phyloP scores from a whole-genome alignment of 2,888 invertebrate species.

The Biston stratarius region DNA sequence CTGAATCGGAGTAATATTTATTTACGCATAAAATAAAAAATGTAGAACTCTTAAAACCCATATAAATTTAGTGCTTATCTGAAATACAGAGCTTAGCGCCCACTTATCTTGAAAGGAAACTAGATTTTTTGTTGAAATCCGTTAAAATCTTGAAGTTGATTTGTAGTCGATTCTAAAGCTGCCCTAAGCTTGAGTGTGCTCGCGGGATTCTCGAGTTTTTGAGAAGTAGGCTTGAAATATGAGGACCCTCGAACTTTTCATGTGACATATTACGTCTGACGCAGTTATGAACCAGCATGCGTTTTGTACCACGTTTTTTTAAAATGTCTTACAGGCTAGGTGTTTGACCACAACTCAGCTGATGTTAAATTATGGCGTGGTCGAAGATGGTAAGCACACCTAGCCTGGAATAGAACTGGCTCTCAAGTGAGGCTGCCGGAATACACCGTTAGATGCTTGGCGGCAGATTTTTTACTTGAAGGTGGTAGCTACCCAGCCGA shows the following conservation, averaged over 20 bases:
- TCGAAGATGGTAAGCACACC: too few relatives aligned
- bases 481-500: too few relatives aligned
- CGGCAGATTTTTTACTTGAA: too few relatives aligned
- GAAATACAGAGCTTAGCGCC: background rate
- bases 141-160: conserved; percentile 15
- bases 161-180: conserved; percentile 18
- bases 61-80: conserved; percentile 4
- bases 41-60: background rate
- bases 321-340: too few relatives aligned
- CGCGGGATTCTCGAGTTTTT: background rate
- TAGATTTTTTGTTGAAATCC: conserved; percentile 1
- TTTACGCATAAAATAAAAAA: too few relatives aligned
- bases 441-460: too few relatives aligned
- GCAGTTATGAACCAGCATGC: background rate
- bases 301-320: background rate
- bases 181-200: conserved; percentile 12
- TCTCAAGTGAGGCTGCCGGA: too few relatives aligned
- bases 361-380: too few relatives aligned
- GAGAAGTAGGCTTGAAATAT: conserved; percentile 10
- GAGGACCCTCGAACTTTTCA: conserved; percentile 13
- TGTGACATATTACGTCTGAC: conserved; percentile 9
- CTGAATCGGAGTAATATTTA: too few relatives aligned
- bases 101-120: conserved; percentile 13
- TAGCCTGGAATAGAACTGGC: too few relatives aligned
- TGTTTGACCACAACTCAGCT: too few relatives aligned